Evolutionary conservation across 2,797 vertebrate genomes (phyloP).

Genomic region (Cheracebus regulus): DNA sequence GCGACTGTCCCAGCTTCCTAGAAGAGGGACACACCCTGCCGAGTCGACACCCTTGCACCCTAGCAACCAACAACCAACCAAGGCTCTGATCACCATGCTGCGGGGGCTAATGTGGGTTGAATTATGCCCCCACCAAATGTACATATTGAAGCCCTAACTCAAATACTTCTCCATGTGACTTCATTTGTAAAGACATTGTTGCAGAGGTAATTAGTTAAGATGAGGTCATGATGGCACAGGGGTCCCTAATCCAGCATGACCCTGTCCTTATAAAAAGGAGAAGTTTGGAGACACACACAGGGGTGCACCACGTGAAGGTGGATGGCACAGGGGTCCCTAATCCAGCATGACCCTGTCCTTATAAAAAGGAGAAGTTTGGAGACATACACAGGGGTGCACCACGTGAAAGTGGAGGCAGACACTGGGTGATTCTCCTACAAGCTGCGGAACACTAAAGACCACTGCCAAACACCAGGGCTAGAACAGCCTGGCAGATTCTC

Average conservation of each 20-base stretch:
- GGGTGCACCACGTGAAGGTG: neutral
- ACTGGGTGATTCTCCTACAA: rapidly evolving
- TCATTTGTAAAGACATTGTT: neutral
- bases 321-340: neutral
- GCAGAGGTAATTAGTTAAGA: neutral
- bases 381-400: neutral
- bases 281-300: neutral
- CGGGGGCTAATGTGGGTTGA: neutral
- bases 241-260: neutral
- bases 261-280: neutral
- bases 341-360: neutral
- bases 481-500: neutral
- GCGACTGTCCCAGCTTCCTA: neutral
- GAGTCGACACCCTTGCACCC: rapidly evolving
- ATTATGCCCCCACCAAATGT: neutral
- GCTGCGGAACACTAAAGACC: rapidly evolving
- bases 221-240: neutral
- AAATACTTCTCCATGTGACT: neutral
- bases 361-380: neutral
- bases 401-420: neutral
- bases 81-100: neutral
- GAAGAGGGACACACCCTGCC: neutral
- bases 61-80: neutral
- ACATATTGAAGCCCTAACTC: neutral
- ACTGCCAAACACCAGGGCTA: neutral